Conservation (phyloP, 2,797 vertebrate species). For the Lates japonicus region DNA sequence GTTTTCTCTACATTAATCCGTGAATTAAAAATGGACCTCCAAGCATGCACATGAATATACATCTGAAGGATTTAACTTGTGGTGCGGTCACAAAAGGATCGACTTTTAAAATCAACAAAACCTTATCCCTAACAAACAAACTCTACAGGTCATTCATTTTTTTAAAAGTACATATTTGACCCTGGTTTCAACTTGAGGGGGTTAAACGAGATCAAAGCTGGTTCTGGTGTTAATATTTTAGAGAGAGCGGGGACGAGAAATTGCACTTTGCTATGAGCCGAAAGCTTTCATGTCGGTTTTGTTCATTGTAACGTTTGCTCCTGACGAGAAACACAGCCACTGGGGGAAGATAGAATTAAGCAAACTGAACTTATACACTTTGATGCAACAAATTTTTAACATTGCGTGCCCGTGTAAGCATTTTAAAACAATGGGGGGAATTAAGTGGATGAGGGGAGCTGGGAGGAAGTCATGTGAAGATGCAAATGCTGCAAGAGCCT, state of each 20-base stretch:
- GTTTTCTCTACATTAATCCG: background rate
- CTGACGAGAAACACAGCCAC: conserved; percentile 40
- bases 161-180: conserved; percentile 9
- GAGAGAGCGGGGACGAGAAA: conserved; percentile 9
- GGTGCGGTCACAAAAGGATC: too few relatives aligned
- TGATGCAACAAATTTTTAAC: conserved; percentile 40
- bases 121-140: background rate
- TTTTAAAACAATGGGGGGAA: conserved; percentile 4
- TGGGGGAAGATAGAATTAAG: conserved; percentile 38
- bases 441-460: background rate
- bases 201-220: conserved; percentile 62
- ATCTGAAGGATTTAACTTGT: background rate
- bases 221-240: conserved; percentile 63
- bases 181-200: conserved; percentile 28
- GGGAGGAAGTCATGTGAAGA: conserved; percentile 14
- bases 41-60: background rate
- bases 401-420: conserved; percentile 3
- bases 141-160: background rate
- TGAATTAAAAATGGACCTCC: background rate
- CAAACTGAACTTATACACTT: conserved; percentile 38
- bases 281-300: conserved; percentile 57
- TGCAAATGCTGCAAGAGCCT: background rate
- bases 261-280: conserved; percentile 39
- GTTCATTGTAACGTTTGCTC: conserved; percentile 46
- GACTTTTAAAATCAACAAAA: conserved; percentile 19